Evolutionary conservation across 35 echinoderm and acorn worm genomes (phyloP), one percentile per base, ranked within the genome.

Genomic region (Acanthaster planci): DNA sequence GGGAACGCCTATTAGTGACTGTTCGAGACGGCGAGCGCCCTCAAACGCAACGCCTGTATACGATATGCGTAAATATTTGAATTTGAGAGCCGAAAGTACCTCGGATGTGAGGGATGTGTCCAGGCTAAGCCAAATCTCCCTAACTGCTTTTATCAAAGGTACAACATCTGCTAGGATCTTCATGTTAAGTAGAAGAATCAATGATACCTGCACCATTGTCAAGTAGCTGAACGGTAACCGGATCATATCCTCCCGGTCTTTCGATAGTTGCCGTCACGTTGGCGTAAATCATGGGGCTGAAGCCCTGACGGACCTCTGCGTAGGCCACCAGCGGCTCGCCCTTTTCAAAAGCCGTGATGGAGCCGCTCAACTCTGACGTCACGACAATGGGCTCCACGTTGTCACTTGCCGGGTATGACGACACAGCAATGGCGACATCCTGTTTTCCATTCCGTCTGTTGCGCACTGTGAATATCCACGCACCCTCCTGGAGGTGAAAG

Each of bases 291-390:
- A 86, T 76, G 8, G 84, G 58, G 14, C 18, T 76, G 60, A 75
- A 76, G 8, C 84, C 84, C 30, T 75, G 84, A 1, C 84, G 10
- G 17, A 86, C 60, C 47, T 86, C 82, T 2, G 92, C 86, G 51
- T 54, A 93, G 9, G 79, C 84, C 36, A 67, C 81, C 39, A 92
- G 30, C 6, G 82, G 82, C 84, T 90, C 68, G 2, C 89, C 89
- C 30, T 90, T 84, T 29, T 68, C 32, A 51, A 90, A 85, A 40
- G 84, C 89, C 1, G 89, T 80, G 10, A 90, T n/a, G 22, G 89
- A 90, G 17, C 89, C 82, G 47, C 89, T 90, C 14, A 90, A 42
- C 59, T 90, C 89, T 42, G 89, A 84, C 26, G 82, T 85, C n/a
- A 82, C 89, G 26, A 90, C 30, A 17, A 90, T 90, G 21, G 89